Base-by-base conservation (phyloP, 2,113 vertebrate genomes). In the Podarcis muralis region DNA sequence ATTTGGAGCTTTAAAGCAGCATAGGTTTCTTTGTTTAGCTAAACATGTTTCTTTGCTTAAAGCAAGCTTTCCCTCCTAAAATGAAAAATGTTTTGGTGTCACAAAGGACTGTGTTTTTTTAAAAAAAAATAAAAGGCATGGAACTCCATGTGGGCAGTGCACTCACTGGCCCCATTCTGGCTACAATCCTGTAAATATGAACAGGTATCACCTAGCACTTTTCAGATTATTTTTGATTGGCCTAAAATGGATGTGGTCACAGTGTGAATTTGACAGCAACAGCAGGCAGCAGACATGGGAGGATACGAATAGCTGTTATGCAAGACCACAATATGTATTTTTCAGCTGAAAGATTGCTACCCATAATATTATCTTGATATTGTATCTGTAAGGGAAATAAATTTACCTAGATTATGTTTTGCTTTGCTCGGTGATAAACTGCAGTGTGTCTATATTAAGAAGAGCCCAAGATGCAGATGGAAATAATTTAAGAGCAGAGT, bases 371-470 rank as follows among this genome's bases (percentile, higher is more conserved):
- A 76, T n/a, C 83, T 81, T 83, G 2, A 75, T 87, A 90, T 86
- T 88, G 57, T 90, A 32, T 75, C 69, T 40, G 40, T 83, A 90
- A 92, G 92, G 82, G 87, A 94, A 94, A 86, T 92, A 95, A 94
- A 90, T 84, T 85, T 94, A 78, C n/a, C 18, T 69, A 93, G 87
- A 53, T 20, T 83, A 27, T 3, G 32, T 57, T 80, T 80, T 80
- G 30, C 53, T 59, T n/a, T 80, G 48, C 78, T 80, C 13, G 4
- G 30, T 81, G 72, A 15, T 32, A 81, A 53, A 62, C 88, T 77
- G n/a, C 25, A 23, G 30, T 85, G 30, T 23, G 57, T 80, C 69
- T 77, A 6, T 65, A 77, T 22, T 83, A 91, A 89, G 20, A 35
- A 8, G 27, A 66, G 5, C 69, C 78, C 71, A 84, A 59, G 27